phyloP scores from a whole-genome alignment of 37 sponge, comb jelly and placozoan genomes.

The Chondrosia reniformis region DNA sequence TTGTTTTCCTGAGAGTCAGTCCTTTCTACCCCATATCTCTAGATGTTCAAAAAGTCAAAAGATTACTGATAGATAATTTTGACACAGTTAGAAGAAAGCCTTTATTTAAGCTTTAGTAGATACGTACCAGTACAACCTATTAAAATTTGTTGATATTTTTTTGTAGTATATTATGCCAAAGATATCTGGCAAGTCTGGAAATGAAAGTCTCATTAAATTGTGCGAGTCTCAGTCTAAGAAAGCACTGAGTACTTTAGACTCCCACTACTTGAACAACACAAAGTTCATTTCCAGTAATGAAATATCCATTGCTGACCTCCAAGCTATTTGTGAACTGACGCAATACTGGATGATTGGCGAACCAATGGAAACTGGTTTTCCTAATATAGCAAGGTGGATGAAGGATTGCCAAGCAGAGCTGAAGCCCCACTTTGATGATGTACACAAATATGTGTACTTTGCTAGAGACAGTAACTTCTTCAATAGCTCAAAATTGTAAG shows the following conservation, averaged over 20 bases:
- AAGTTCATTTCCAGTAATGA: slow-evolving; percentile 64
- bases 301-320: slow-evolving; percentile 81
- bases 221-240: slow-evolving; percentile 10
- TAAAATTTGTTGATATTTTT: neutral
- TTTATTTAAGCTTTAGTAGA: too few relatives aligned
- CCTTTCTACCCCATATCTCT: too few relatives aligned
- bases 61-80: too few relatives aligned
- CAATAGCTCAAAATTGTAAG: neutral
- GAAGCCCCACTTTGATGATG: slow-evolving; percentile 63
- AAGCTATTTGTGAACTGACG: slow-evolving; percentile 71
- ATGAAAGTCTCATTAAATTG: slow-evolving; percentile 23
- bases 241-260: slow-evolving; percentile 39
- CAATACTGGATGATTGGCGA: slow-evolving; percentile 54
- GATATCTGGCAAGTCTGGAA: slow-evolving; percentile 28
- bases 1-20: too few relatives aligned
- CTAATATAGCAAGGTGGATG: slow-evolving; percentile 59
- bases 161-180: slow-evolving; percentile 26
- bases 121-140: too few relatives aligned
- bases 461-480: slow-evolving; percentile 29
- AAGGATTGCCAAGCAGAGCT: slow-evolving; percentile 48
- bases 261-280: slow-evolving; percentile 50
- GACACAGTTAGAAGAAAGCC: too few relatives aligned
- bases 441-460: slow-evolving; percentile 58
- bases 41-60: too few relatives aligned
- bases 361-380: slow-evolving; percentile 27